Evolutionary conservation across 2,888 invertebrate genomes (phyloP), one percentile per base, ranked within the genome.

Genomic region (Bombylius discolor): DNA sequence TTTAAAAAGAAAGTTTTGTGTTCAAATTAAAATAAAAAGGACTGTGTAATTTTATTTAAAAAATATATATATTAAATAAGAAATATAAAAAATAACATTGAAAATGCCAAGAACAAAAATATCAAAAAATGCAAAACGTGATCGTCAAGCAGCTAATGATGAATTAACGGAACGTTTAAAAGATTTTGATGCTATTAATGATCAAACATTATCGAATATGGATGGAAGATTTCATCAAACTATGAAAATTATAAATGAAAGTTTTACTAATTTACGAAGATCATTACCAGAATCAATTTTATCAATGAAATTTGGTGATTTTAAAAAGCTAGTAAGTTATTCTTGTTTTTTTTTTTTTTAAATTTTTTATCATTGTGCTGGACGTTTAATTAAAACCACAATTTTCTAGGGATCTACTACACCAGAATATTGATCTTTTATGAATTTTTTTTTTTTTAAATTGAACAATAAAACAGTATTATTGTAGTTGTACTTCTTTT

Each of bases 31-130:
- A 23, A 23, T 23, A 23, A 23, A 23, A 23, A 23, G 23, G 23
- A 23, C 23, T 23, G 23, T 23, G 23, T 23, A 3, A 2, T 1
- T 23, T 23, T 23, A 2, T 23, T 23, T 23, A 23, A 23, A 23
- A 23, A 23, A 23, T 2, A 23, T 2, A 23, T 23, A 23, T 23
- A 2, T 3, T 23, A 23, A 1, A 23, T 1, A 23, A 23, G 3
- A 23, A 23, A 23, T 36, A 36, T 36, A 42, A 42, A 42, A 11
- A 42, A 42, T 1, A 45, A 14, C 4, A 45, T 34, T 47, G n/a
- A 53, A 31, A 54, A 73, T 73, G 73, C 73, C 73, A 54, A 69
- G 73, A 49, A 73, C 73, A n/a, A 73, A 73, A 60, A 62, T 72
- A 58, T 63, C 71, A 36, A 71, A 70, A 58, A 69, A 68, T 59